Evolutionary conservation across 2,888 invertebrate genomes (phyloP), one percentile per base, ranked within the genome.

Genomic region (Nysson spinosus): DNA sequence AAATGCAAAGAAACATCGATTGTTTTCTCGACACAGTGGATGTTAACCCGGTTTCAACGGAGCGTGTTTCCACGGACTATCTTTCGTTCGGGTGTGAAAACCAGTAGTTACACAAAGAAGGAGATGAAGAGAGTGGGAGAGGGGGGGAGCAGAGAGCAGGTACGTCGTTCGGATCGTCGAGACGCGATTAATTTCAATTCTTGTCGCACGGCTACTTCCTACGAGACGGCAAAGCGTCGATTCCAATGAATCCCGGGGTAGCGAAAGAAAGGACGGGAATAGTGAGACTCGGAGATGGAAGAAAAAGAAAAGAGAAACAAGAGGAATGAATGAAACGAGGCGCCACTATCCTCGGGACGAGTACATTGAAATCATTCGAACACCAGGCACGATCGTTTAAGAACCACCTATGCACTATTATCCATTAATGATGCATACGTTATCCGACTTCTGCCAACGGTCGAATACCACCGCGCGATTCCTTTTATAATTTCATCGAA

Each of bases 111-210:
- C 14, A 50, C 58, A 43, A 58, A 54, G 42, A 16, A 35, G 52
- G 28, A 28, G 28, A 28, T 28, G 3, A n/a, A n/a, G n/a, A n/a
- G n/a, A n/a, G n/a, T n/a, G n/a, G n/a, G n/a, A n/a, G n/a, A n/a
- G n/a, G n/a, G n/a, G n/a, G n/a, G n/a, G n/a, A n/a, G n/a, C n/a
- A n/a, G n/a, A n/a, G 51, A 19, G 24, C 37, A 32, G 30, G 50
- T 34, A 44, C 35, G 40, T 35, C 22, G 32, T 4, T 6, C n/a
- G 6, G 39, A 32, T 52, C 47, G 57, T 14, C 56, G 58, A 34
- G 70, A 55, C 55, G 58, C 61, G 71, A 78, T 78, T 79, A 78
- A 82, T 81, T 81, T 80, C 78, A 74, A 80, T 80, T 80, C 82
- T 69, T 57, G 72, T 78, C 80, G 81, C 79, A 71, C 74, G 69